Evolutionary conservation across 2,797 vertebrate genomes (phyloP).

Genomic region (Valencia hispanica): DNA sequence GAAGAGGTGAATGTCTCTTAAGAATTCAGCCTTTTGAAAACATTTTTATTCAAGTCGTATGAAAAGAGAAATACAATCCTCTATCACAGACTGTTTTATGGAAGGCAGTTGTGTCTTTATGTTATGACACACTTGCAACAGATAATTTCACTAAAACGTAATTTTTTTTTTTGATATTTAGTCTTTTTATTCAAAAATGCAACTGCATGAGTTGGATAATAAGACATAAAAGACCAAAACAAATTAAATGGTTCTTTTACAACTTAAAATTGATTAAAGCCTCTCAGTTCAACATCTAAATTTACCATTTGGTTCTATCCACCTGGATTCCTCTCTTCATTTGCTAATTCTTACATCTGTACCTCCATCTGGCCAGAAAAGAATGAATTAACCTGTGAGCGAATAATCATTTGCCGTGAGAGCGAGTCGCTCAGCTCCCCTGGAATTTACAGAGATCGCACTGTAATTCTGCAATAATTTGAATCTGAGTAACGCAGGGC

Average conservation of each 20-base stretch:
- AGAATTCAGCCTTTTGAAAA: background rate
- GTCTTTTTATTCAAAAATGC: background rate
- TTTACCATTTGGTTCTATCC: conserved; percentile 44
- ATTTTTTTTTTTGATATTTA: background rate
- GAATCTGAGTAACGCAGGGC: conserved; percentile 72
- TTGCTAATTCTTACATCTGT: conserved; percentile 75
- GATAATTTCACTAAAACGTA: background rate
- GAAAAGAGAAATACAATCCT: background rate
- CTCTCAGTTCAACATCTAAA: conserved; percentile 43
- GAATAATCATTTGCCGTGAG: conserved; percentile 62
- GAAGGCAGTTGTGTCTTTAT: background rate
- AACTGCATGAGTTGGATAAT: background rate
- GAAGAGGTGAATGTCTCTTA: background rate
- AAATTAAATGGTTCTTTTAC: conserved; percentile 6
- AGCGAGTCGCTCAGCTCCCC: conserved; percentile 36
- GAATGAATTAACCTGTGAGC: conserved; percentile 76
- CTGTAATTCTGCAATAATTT: conserved; percentile 68
- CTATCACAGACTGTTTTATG: background rate
- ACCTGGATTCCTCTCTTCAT: conserved; percentile 45
- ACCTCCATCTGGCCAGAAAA: conserved; percentile 74
- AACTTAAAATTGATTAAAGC: conserved; percentile 29
- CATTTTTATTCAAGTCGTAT: background rate
- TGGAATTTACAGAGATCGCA: conserved; percentile 72
- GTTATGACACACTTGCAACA: background rate
- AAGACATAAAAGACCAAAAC: background rate